Evolutionary conservation across 2,888 invertebrate genomes (phyloP).

Genomic region (Thysanoteuthis rhombus): DNA sequence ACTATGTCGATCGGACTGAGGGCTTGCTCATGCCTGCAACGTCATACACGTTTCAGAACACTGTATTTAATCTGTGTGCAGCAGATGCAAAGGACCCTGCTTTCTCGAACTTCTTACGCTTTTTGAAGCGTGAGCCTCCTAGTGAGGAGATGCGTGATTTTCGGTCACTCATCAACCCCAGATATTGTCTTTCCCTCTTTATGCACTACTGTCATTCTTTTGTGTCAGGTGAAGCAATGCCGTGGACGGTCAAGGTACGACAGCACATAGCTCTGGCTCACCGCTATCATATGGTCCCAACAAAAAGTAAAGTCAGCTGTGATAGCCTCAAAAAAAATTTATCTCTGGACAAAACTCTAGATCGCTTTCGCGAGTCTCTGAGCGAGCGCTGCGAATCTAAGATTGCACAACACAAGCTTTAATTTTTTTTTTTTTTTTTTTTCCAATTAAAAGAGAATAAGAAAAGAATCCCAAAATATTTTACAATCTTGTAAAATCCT

Average conservation of each 20-base stretch:
- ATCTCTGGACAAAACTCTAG: slow-evolving; percentile 16
- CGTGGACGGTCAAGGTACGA: slow-evolving; percentile 26
- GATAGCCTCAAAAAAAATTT: slow-evolving; percentile 23
- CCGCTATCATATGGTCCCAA: not conserved
- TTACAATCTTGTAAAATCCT: not conserved
- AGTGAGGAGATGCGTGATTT: slow-evolving; percentile 30
- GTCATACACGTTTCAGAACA: slow-evolving; percentile 12
- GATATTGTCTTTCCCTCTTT: slow-evolving; percentile 28
- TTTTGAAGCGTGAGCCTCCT: not conserved
- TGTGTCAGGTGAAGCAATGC: slow-evolving; percentile 22
- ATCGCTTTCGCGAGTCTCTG: not conserved
- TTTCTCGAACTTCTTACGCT: slow-evolving; percentile 28
- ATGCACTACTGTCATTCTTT: slow-evolving; percentile 27
- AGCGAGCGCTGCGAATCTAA: not conserved
- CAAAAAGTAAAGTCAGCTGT: not conserved
- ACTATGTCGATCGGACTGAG: slow-evolving; percentile 26
- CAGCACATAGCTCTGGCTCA: slow-evolving; percentile 28
- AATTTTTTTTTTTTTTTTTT: not conserved
- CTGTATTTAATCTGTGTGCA: not conserved
- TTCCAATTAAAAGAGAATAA: not conserved
- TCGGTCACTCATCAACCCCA: slow-evolving; percentile 15
- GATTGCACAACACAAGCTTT: slow-evolving; percentile 20
- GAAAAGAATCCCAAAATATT: not conserved
- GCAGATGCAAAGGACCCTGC: slow-evolving; percentile 24
- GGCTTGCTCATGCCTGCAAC: not conserved